phyloP scores from a whole-genome alignment of 2,113 vertebrate genomes.

The Triplophysa dalaica region DNA sequence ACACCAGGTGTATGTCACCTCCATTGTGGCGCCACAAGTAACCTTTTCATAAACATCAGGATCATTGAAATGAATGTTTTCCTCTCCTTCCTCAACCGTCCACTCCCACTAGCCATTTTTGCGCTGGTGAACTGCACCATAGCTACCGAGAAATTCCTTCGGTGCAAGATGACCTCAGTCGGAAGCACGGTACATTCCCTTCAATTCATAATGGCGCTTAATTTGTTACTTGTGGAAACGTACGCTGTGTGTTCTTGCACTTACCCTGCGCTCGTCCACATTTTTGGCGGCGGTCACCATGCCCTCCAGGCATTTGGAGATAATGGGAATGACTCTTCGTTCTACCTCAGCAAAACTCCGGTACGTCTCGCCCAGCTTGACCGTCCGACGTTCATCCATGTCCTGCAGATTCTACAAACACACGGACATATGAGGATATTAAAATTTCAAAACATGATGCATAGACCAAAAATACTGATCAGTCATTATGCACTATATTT shows the following conservation, averaged over 20 bases:
- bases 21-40: not conserved
- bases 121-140: not conserved
- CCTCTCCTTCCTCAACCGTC: not conserved
- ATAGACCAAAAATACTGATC: too few relatives aligned
- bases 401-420: conserved; percentile 88
- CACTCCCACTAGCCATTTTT: not conserved
- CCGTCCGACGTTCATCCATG: conserved; percentile 94
- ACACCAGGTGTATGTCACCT: too few relatives aligned
- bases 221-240: not conserved
- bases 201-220: not conserved
- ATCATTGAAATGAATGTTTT: not conserved
- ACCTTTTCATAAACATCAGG: conserved; percentile 2
- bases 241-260: conserved; percentile 48
- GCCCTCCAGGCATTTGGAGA: conserved; percentile 96
- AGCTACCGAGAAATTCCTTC: not conserved
- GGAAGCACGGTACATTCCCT: not conserved
- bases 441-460: not conserved
- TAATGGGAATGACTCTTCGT: conserved; percentile 91
- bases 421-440: not conserved
- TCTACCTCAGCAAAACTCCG: conserved; percentile 94
- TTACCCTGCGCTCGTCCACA: conserved; percentile 88
- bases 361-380: conserved; percentile 95
- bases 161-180: conserved; percentile 5
- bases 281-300: conserved; percentile 97
- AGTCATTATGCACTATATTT: too few relatives aligned